These are phyloP conservation scores for Octodon degus DNA, from an alignment of 2,113 vertebrate genomes.

Conservation along the genomic window DNA sequence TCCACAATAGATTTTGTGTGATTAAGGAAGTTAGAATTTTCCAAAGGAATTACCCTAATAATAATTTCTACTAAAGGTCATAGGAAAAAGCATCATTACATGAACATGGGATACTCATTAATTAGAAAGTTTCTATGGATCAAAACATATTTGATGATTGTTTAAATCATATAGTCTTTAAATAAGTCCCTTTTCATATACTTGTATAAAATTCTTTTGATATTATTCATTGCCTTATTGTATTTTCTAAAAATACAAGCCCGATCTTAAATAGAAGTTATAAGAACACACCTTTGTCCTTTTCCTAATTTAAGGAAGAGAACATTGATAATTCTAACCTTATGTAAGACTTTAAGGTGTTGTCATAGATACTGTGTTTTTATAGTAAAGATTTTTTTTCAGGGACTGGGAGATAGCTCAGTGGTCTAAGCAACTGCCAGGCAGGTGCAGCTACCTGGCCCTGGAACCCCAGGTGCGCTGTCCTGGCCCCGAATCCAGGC, in stretches of 20 bases:
- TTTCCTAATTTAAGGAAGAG: not conserved
- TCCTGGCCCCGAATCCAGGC: too few relatives aligned
- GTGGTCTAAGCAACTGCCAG: too few relatives aligned
- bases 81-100: not conserved
- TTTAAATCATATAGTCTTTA: slow-evolving; percentile 36
- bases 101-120: slow-evolving; percentile 16
- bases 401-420: too few relatives aligned
- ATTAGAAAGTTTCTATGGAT: slow-evolving; percentile 8
- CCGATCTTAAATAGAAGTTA: not conserved
- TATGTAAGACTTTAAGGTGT: not conserved
- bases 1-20: not conserved
- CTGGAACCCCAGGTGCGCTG: too few relatives aligned
- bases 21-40: slow-evolving; percentile 31
- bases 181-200: not conserved
- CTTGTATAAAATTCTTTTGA: not conserved
- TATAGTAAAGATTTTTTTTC: not conserved
- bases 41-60: slow-evolving; percentile 31
- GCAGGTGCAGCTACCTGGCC: too few relatives aligned
- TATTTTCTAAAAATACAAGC: not conserved
- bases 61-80: slow-evolving; percentile 32
- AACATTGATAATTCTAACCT: not conserved
- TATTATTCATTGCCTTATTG: not conserved
- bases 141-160: not conserved
- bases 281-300: not conserved
- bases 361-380: not conserved